Evolutionary conservation across 2,888 invertebrate species (phyloP).

Genomic region (Pristionchus arcanus): DNA sequence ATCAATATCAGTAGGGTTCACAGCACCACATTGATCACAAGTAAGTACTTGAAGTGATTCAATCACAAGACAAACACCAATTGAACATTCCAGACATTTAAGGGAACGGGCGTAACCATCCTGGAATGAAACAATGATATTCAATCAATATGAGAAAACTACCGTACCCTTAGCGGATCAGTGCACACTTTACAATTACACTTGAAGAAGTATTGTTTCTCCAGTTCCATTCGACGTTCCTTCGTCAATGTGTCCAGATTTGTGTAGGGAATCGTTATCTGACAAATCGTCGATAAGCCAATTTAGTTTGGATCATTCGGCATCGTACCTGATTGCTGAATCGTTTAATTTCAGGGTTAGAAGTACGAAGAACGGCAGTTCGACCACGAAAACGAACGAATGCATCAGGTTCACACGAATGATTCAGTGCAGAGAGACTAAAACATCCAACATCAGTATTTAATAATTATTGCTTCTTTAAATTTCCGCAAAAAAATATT

Average conservation of each 20-base stretch:
- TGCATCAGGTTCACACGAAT: conserved; percentile 61
- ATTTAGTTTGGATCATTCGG: neutral
- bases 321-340: conserved; percentile 39
- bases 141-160: neutral
- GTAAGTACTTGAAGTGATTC: neutral
- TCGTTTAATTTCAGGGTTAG: neutral
- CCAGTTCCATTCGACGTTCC: conserved; percentile 55
- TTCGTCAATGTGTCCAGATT: conserved; percentile 43
- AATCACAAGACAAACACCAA: conserved; percentile 8
- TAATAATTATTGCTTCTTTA: neutral
- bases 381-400: conserved; percentile 60
- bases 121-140: neutral
- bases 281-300: neutral
- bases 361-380: conserved; percentile 59
- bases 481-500: no score
- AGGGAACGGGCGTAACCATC: conserved; percentile 53
- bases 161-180: conserved; percentile 57
- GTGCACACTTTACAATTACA: conserved; percentile 58
- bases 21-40: conserved; percentile 40
- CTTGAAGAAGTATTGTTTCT: conserved; percentile 61
- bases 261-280: conserved; percentile 55
- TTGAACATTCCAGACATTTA: neutral
- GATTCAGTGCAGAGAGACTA: conserved; percentile 61
- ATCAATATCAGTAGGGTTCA: neutral
- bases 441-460: neutral